Base-by-base conservation (phyloP, 2,888 invertebrate genomes). In the Anoplius nigerrimus region DNA sequence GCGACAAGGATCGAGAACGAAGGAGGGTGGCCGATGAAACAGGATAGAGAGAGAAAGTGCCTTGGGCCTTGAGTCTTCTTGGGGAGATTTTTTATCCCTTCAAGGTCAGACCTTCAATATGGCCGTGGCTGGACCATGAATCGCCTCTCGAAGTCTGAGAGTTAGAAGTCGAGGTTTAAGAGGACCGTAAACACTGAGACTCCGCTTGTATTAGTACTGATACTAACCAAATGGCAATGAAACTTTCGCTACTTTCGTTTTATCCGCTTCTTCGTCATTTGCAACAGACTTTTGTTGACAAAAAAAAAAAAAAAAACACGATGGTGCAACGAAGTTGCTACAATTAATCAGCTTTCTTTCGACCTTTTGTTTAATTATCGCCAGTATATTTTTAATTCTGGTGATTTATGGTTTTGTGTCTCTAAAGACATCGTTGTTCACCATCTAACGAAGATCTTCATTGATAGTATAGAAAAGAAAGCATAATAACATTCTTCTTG, bases 91-190 rank as follows among this genome's bases (percentile, higher is more conserved):
- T 85, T 84, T 83, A 84, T 84, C 81, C 82, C 80, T 82, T 81
- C 85, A 85, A 85, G 85, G 85, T 84, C 84, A 81, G 76, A 79
- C 79, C 81, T 80, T 79, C 84, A 83, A 83, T 85, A 86, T 86
- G 86, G 86, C 87, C 82, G 85, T 79, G 74, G 73, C 77, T 83
- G 85, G 84, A 83, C 84, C 83, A 81, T 80, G 76, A 71, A 72
- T 74, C 70, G 75, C 74, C 76, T 80, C 78, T 71, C 56, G 65
- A 75, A 71, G 69, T 75, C 66, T 46, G 62, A 66, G 69, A 76
- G 73, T 70, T 74, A 76, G 74, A 69, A 73, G 76, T 46, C 72
- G 69, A 76, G 72, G 65, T 74, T 82, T 79, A 79, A 82, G 81
- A 79, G 83, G 76, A 78, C 79, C 81, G 79, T 84, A 83, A 85